Percentiles rank a stretch among this genome's conserved stretches.
Conservation (phyloP, 2,888 invertebrate species). For the Isoperla grammatica region DNA sequence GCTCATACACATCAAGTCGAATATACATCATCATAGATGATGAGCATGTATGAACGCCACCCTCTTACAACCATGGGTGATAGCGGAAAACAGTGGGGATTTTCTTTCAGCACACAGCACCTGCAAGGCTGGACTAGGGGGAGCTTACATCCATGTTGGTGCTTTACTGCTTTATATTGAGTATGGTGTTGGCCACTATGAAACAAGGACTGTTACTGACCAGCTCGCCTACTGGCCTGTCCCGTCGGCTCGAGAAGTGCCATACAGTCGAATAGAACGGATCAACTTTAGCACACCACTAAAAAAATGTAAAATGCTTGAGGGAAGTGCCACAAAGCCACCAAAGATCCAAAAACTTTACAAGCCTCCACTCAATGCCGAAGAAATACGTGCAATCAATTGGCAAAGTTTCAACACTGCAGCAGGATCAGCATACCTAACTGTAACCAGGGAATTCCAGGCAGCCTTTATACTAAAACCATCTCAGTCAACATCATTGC, state of each 20-base stretch:
- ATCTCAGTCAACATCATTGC: too few species aligned
- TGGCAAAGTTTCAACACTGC: neutral
- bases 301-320: neutral
- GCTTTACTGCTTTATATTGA: neutral
- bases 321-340: neutral
- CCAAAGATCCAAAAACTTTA: too few species aligned
- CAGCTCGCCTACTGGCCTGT: neutral
- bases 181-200: neutral
- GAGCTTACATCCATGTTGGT: neutral
- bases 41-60: too few species aligned
- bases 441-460: neutral
- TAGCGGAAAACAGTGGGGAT: too few species aligned
- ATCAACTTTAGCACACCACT: neutral
- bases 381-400: neutral
- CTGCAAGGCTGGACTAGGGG: too few species aligned
- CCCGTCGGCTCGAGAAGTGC: neutral
- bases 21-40: too few species aligned
- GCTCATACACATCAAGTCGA: too few species aligned
- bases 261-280: neutral
- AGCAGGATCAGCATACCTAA: neutral
- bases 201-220: neutral
- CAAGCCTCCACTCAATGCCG: neutral
- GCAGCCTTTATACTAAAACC: neutral
- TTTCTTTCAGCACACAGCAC: too few species aligned
- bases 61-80: too few species aligned